phyloP scores from a whole-genome alignment of 53 echinoderm and acorn worm species.

The Zoroaster sp. region DNA sequence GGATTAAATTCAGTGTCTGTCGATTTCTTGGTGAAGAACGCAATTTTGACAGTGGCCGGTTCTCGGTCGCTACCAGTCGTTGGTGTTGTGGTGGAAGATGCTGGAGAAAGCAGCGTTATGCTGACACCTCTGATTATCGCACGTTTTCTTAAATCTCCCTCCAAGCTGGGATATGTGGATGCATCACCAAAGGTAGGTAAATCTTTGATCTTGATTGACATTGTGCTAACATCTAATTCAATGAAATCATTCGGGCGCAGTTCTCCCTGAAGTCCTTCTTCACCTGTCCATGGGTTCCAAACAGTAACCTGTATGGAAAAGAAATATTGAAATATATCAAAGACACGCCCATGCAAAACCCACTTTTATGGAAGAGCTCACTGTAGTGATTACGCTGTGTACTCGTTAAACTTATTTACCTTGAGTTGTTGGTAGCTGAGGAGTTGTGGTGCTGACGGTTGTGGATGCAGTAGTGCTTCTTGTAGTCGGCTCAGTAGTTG shows the following conservation, averaged over 20 bases:
- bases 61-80: no score
- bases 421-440: slow-evolving; percentile 11
- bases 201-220: not conserved
- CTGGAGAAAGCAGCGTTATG: not conserved
- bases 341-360: not conserved
- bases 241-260: not conserved
- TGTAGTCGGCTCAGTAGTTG: not conserved
- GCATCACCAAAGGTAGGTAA: not conserved
- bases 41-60: no score
- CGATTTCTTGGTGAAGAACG: no score
- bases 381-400: not conserved
- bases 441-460: slow-evolving; percentile 23
- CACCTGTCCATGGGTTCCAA: not conserved
- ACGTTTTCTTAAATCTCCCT: not conserved
- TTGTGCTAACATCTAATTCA: not conserved
- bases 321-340: not conserved
- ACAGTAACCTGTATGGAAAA: slow-evolving; percentile 3
- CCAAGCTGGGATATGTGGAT: not conserved
- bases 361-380: no score
- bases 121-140: slow-evolving; percentile 5
- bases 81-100: not conserved
- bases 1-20: no score
- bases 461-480: not conserved
- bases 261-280: not conserved
- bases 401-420: not conserved